Conservation (phyloP, 2,888 invertebrate genomes). For the Brachypterus glaber region DNA sequence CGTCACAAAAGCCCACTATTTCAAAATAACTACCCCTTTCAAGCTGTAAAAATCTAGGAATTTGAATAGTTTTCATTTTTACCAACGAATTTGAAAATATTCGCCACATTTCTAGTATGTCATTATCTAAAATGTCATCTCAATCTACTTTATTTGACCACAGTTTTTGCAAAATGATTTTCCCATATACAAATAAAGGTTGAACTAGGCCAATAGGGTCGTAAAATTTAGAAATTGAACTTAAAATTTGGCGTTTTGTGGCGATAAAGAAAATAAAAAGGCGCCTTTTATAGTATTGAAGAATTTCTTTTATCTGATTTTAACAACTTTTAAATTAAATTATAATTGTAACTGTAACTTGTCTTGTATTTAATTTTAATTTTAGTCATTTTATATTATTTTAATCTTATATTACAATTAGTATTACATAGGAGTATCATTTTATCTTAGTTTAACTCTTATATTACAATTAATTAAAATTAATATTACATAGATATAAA, state of each 20-base stretch:
- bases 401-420: too few species aligned
- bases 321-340: too few species aligned
- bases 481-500: too few species aligned
- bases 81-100: neutral
- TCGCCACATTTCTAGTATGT: neutral
- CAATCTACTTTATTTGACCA: slow-evolving; percentile 16
- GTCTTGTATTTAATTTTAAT: too few species aligned
- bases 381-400: too few species aligned
- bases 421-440: too few species aligned
- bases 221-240: slow-evolving; percentile 17
- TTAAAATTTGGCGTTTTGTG: neutral
- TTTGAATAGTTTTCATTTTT: neutral
- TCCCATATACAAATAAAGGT: slow-evolving; percentile 15
- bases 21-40: neutral
- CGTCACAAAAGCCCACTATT: neutral
- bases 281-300: too few species aligned
- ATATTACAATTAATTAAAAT: too few species aligned
- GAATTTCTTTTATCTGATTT: too few species aligned
- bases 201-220: slow-evolving; percentile 20
- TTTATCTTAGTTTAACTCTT: too few species aligned
- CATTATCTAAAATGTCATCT: slow-evolving; percentile 12
- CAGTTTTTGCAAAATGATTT: slow-evolving; percentile 17
- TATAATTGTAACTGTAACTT: neutral
- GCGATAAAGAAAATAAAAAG: too few species aligned
- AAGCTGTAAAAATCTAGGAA: neutral